phyloP scores from a whole-genome alignment of 2,797 vertebrate species.

The Premnoplex brunnescens region DNA sequence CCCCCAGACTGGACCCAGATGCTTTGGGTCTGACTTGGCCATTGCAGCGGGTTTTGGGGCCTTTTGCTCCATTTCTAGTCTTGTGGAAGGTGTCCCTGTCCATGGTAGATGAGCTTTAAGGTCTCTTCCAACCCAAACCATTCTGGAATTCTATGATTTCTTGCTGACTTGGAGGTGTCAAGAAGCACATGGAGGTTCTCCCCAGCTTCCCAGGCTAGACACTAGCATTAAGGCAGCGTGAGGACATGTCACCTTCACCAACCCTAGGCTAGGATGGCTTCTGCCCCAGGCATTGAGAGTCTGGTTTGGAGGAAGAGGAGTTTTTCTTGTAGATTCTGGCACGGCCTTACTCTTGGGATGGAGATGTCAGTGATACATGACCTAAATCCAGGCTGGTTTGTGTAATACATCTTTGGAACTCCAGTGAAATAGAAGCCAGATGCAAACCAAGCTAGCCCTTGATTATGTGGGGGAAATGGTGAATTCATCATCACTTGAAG shows the following conservation, averaged over 20 bases:
- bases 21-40: neutral
- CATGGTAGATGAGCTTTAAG: neutral
- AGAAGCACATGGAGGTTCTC: neutral
- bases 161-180: neutral
- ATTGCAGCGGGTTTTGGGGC: neutral
- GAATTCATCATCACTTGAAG: slow-evolving; percentile 54
- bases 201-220: neutral
- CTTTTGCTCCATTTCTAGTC: neutral
- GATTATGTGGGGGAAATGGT: slow-evolving; percentile 29
- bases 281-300: neutral
- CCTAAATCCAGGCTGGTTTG: neutral
- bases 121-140: neutral
- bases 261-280: neutral
- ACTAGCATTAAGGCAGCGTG: rapidly evolving
- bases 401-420: slow-evolving; percentile 30
- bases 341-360: neutral
- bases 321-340: neutral
- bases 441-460: slow-evolving; percentile 56
- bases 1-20: neutral
- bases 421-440: neutral
- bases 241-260: rapidly evolving
- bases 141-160: neutral
- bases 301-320: neutral
- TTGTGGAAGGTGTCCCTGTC: neutral
- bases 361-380: slow-evolving; percentile 56